A percentile compares a stretch with the other conserved stretches of the same genome.
phyloP scores from a whole-genome alignment of 2,888 invertebrate species.

The Drosophila lacicola region DNA sequence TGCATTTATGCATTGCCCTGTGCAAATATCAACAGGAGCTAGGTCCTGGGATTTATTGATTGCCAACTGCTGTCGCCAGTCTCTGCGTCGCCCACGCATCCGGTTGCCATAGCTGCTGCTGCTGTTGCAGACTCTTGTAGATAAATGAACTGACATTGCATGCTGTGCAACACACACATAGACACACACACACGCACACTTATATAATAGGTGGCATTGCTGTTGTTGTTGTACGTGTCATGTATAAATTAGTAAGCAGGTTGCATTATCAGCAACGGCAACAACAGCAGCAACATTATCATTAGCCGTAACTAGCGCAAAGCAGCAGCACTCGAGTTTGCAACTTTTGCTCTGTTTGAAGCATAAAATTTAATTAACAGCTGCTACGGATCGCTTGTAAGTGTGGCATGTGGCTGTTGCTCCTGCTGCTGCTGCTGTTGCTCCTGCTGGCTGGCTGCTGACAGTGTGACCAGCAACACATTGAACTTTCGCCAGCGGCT shows the following conservation, averaged over 20 bases:
- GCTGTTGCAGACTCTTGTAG: constrained; percentile 29
- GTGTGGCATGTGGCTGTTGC: constrained; percentile 2
- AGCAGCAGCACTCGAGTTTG: constrained; percentile 48
- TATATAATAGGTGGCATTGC: constrained; percentile 6
- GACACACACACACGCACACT: neutral
- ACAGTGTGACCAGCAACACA: constrained; percentile 18
- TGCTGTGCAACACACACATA: constrained; percentile 31
- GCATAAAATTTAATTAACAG: constrained; percentile 76
- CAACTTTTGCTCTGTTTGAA: constrained; percentile 54
- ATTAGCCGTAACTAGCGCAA: constrained; percentile 39
- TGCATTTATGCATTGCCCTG: constrained; percentile 73
- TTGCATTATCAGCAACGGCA: constrained; percentile 45
- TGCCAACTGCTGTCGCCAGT: constrained; percentile 51
- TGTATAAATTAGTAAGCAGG: constrained; percentile 69
- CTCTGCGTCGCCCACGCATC: constrained; percentile 44
- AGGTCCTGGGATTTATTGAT: constrained; percentile 78
- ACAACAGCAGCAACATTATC: constrained; percentile 45
- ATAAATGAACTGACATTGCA: constrained; percentile 63
- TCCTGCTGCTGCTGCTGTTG: too few relatives aligned
- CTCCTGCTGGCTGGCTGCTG: too few relatives aligned
- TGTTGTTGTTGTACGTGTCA: constrained; percentile 55
- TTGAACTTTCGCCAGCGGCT: constrained; percentile 46
- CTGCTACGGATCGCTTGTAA: constrained; percentile 24
- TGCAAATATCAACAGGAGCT: constrained; percentile 73
- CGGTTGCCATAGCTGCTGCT: constrained; percentile 38